Base-by-base conservation (phyloP, 2,888 invertebrate genomes). In the Ariolimax columbianus region DNA sequence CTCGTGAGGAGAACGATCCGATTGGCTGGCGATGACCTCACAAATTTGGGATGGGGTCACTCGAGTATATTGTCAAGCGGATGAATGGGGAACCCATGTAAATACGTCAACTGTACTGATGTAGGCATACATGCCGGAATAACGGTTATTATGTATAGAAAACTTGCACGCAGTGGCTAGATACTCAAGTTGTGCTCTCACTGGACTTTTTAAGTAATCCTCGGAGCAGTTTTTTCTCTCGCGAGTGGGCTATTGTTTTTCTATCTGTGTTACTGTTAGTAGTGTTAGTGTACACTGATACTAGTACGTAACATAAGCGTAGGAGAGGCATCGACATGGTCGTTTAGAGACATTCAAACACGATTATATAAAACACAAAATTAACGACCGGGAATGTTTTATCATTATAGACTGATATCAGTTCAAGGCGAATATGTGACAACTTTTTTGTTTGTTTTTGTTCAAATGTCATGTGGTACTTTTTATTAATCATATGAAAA, bases 21-120 rank as follows among this genome's bases (percentile, higher is more conserved):
- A 87, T 87, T 87, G 87, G 87, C 82, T 87, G 85, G 19, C 23
- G 83, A 84, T 86, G 87, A 87, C 84, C 84, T 79, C 87, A 87
- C 83, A 84, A 63, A 36, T 77, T 78, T 77, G 77, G 83, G 79
- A 73, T 78, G 55, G 81, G 85, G 84, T 80, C 84, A 80, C 80
- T 9, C 23, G 33, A 19, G 38, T 63, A 38, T 77, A 43, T 82
- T 75, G 82, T 77, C 47, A 59, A 30, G 36, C n/a, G 77, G 84
- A 38, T 75, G 73, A 75, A 63, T 51, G 73, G 73, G 79, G 77
- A 82, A 30, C 40, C 66, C 26, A 73, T 68, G 59, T 80, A 84
- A 81, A 82, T 59, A 73, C 43, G 47, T 83, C 36, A 78, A 66
- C 40, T 72, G 51, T 77, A 55, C 63, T 77, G 51, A n/a, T n/a